Evolutionary conservation across 2,888 invertebrate species (phyloP).

Genomic region (Atethmia centrago): DNA sequence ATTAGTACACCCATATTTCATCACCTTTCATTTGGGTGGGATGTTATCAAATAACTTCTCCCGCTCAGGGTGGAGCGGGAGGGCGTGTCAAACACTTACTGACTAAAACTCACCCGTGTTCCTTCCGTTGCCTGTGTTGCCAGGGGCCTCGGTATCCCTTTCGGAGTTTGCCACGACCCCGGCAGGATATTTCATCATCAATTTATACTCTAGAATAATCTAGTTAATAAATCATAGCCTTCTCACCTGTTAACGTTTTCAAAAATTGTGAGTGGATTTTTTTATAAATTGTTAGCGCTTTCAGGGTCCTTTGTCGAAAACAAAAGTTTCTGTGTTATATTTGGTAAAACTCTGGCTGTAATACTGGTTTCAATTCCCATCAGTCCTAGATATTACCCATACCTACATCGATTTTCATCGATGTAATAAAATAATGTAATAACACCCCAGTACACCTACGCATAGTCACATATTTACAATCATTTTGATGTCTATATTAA

Average conservation of each 20-base stretch:
- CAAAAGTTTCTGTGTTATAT: neutral
- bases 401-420: constrained; percentile 19
- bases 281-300: neutral
- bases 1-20: constrained; percentile 24
- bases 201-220: constrained; percentile 64
- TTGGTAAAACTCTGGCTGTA: neutral
- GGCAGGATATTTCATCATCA: constrained; percentile 50
- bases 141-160: too few relatives aligned
- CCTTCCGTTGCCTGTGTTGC: too few relatives aligned
- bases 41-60: too few relatives aligned
- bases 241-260: constrained; percentile 35
- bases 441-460: constrained; percentile 24
- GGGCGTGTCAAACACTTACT: too few relatives aligned
- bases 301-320: neutral
- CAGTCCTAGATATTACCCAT: neutral
- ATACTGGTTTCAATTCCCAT: neutral
- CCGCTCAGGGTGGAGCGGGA: too few relatives aligned
- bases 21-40: too few relatives aligned
- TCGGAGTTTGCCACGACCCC: too few relatives aligned
- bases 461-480: constrained; percentile 23
- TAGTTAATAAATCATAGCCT: constrained; percentile 48
- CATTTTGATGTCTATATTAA: constrained; percentile 27
- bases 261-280: constrained; percentile 11
- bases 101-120: too few relatives aligned
- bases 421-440: too few relatives aligned